phyloP scores from a whole-genome alignment of 1,140 invertebrate species.

The Euura saliciscinereae region DNA sequence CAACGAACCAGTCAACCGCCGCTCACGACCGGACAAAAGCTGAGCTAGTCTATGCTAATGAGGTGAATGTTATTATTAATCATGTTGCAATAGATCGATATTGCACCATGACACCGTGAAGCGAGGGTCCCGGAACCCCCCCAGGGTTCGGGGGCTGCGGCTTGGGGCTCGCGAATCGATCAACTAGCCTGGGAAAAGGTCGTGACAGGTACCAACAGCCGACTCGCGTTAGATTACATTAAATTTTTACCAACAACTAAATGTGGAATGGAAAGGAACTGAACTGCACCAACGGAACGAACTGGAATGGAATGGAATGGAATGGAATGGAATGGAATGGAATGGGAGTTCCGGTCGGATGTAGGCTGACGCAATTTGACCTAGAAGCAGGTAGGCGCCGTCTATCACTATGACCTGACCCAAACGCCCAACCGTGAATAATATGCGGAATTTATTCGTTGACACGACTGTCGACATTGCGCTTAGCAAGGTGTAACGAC shows the following conservation, averaged over 20 bases:
- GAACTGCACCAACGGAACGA: background rate
- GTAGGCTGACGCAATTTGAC: conserved; percentile 1
- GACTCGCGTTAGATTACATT: too few species aligned
- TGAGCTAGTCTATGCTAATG: background rate
- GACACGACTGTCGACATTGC: too few species aligned
- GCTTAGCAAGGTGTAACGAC: too few species aligned
- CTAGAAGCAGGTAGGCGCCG: background rate
- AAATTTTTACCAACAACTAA: too few species aligned
- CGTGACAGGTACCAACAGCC: background rate
- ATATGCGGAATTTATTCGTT: too few species aligned
- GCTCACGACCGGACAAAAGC: background rate
- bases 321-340: conserved; percentile 5
- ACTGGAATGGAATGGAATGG: background rate
- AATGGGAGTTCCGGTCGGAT: background rate
- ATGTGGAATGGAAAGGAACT: too few species aligned
- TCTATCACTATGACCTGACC: too few species aligned
- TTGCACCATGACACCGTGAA: background rate
- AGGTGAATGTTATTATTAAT: conserved; percentile 2
- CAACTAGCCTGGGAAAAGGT: background rate
- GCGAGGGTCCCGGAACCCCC: background rate
- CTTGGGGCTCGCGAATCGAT: background rate
- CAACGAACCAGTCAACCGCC: too few species aligned
- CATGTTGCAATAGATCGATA: conserved; percentile 7
- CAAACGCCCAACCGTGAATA: too few species aligned
- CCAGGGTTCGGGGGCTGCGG: background rate